Base-by-base conservation (phyloP, 2,888 invertebrate species). In the Silvanus unidentatus region DNA sequence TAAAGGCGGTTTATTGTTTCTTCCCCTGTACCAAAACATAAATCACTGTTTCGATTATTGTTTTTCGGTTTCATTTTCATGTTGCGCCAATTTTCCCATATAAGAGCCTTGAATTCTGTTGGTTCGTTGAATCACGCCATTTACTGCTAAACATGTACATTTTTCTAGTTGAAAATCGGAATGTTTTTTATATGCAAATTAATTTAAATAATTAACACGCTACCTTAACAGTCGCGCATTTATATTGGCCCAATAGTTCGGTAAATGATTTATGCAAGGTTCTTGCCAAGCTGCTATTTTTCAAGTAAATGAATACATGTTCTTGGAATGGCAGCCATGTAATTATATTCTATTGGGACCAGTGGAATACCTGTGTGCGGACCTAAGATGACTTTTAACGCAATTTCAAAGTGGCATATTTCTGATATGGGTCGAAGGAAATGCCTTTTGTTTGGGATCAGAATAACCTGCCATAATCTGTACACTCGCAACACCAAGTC, bases 341-440 rank as follows among this genome's bases (percentile, higher is more conserved):
- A 68, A 68, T 68, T 66, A 68, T 66, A 62, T 60, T 62, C 63
- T 22, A 57, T 59, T 52, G 59, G 58, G 58, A 58, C 57, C 46
- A 52, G 56, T 50, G 53, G 62, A 64, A 64, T 68, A 68, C 66
- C 67, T 66, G 67, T 61, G 64, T n/a, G n/a, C n/a, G n/a, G n/a
- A n/a, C n/a, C n/a, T n/a, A n/a, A n/a, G n/a, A 66, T 69, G 70
- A 70, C 70, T 70, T 69, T 69, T 69, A 70, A 69, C 70, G 70
- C 70, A 70, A 70, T 70, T 69, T 70, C 63, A 60, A 69, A 68
- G 67, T 70, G 69, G 68, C 70, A 70, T 68, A 68, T 70, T 65
- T 67, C 63, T 70, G 70, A 70, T 69, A 66, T 69, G 69, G 70
- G 70, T 70, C 66, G 65, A 60, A 63, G 61, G 60, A 64, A 66